Percentiles rank a stretch among this genome's conserved stretches.
phyloP scores from a whole-genome alignment of 1,140 invertebrate species.

The Glossosoma conforme region DNA sequence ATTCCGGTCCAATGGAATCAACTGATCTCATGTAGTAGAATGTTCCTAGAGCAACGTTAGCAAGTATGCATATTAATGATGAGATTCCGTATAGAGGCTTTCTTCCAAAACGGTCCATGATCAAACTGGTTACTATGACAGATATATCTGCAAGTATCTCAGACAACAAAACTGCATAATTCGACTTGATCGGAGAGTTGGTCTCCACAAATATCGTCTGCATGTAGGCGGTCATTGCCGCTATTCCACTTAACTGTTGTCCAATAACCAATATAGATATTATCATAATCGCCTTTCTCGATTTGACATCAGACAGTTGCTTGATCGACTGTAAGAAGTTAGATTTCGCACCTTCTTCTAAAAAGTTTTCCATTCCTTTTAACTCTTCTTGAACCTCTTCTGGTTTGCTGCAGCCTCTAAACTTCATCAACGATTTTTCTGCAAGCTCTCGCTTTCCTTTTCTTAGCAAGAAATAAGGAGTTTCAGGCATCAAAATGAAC shows the following conservation, averaged over 20 bases:
- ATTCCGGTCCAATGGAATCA: constrained; percentile 10
- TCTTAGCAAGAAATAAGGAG: constrained; percentile 26
- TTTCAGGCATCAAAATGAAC: constrained; percentile 27
- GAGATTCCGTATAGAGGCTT: constrained; percentile 24
- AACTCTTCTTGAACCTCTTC: constrained; percentile 24
- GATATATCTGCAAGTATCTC: constrained; percentile 21
- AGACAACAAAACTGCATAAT: constrained; percentile 19
- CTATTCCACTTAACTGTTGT: constrained; percentile 25
- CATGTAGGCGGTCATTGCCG: constrained; percentile 24
- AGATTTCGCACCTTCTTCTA: constrained; percentile 12
- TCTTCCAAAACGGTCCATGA: constrained; percentile 26
- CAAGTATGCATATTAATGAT: constrained; percentile 15
- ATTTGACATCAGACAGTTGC: constrained; percentile 15
- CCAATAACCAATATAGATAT: constrained; percentile 21
- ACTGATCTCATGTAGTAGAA: constrained; percentile 17
- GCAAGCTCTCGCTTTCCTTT: constrained; percentile 22
- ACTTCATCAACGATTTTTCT: constrained; percentile 20
- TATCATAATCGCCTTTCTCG: constrained; percentile 27
- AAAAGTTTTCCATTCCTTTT: constrained; percentile 22
- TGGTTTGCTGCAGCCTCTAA: constrained; percentile 20
- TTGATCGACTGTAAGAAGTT: constrained; percentile 22
- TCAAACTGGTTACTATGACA: constrained; percentile 12
- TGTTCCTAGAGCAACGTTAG: constrained; percentile 16
- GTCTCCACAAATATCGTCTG: constrained; percentile 23
- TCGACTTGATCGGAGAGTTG: constrained; percentile 15